Conservation (phyloP, 2,797 vertebrate genomes). For the Clarias fuscus region DNA sequence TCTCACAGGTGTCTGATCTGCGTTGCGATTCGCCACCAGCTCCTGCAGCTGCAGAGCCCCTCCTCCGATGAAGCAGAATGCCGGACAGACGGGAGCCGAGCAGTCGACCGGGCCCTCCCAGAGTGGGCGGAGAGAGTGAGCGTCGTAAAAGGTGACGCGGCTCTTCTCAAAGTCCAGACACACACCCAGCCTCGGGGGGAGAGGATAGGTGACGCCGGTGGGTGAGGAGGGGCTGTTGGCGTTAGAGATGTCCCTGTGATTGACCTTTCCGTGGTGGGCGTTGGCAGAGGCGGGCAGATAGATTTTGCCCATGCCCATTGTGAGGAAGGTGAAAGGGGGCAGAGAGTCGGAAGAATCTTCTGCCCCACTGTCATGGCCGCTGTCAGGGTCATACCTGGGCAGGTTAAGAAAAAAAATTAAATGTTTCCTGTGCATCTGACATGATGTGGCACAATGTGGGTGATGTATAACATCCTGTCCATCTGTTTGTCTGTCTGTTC, state of each 20-base stretch:
- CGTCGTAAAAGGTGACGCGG: constrained; percentile 91
- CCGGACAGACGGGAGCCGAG: constrained; percentile 91
- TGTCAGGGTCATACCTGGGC: constrained; percentile 91
- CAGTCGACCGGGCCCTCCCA: constrained; percentile 94
- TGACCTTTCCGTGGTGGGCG: constrained; percentile 52
- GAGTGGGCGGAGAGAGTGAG: constrained; percentile 89
- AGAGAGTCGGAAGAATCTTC: constrained; percentile 86
- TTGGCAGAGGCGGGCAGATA: constrained; percentile 76
- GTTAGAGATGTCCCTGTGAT: constrained; percentile 70
- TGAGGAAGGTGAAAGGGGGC: constrained; percentile 93
- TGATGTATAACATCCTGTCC: neutral
- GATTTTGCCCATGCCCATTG: constrained; percentile 97
- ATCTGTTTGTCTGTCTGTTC: neutral
- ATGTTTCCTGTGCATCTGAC: neutral
- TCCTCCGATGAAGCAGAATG: constrained; percentile 95
- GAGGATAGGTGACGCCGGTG: constrained; percentile 80
- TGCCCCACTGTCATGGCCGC: constrained; percentile 92
- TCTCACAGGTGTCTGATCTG: constrained; percentile 76
- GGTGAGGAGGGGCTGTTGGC: constrained; percentile 71
- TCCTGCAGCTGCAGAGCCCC: constrained; percentile 94
- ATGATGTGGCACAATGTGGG: neutral
- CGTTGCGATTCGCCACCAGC: constrained; percentile 83
- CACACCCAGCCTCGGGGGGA: constrained; percentile 86
- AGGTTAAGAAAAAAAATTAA: neutral
- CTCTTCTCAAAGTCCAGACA: constrained; percentile 95